Conservation (phyloP, 2,888 invertebrate genomes). For the Lymantria dispar region DNA sequence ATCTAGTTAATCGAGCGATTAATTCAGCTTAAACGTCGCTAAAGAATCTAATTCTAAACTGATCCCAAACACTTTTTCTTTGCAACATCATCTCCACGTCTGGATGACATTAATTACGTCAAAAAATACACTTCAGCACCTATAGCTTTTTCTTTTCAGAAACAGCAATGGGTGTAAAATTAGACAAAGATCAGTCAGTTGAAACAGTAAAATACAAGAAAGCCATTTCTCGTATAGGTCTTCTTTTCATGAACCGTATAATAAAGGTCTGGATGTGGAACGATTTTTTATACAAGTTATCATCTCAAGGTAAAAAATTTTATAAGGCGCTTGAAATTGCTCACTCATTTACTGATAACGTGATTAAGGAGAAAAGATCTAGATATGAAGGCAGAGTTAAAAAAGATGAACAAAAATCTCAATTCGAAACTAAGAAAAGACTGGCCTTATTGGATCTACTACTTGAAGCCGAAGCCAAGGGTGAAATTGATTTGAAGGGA, state of each 20-base stretch:
- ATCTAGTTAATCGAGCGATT: no score
- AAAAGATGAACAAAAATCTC: slow-evolving; percentile 9
- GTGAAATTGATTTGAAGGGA: slow-evolving; percentile 81
- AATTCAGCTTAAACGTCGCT: no score
- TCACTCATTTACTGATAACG: slow-evolving; percentile 77
- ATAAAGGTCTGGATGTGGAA: slow-evolving; percentile 81
- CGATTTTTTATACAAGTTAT: slow-evolving; percentile 71
- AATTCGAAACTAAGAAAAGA: slow-evolving; percentile 59
- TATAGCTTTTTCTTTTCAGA: slow-evolving; percentile 42
- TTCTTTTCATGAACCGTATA: slow-evolving; percentile 43
- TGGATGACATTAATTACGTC: background rate
- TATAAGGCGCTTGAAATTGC: slow-evolving; percentile 65
- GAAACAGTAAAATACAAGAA: slow-evolving; percentile 72
- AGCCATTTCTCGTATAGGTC: slow-evolving; percentile 64
- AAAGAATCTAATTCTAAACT: no score
- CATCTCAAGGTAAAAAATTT: slow-evolving; percentile 70
- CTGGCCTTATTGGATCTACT: slow-evolving; percentile 85
- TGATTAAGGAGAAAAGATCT: slow-evolving; percentile 73
- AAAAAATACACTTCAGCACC: no score
- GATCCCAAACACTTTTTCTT: no score
- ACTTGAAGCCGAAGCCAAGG: slow-evolving; percentile 81
- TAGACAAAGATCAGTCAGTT: slow-evolving; percentile 60
- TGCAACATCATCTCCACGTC: no score
- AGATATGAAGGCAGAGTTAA: slow-evolving; percentile 17
- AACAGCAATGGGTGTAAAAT: slow-evolving; percentile 84